A percentile compares a stretch with the other conserved stretches of the same genome.
phyloP scores from a whole-genome alignment of 1,140 invertebrate genomes.

The Drosophila subpulchrella region DNA sequence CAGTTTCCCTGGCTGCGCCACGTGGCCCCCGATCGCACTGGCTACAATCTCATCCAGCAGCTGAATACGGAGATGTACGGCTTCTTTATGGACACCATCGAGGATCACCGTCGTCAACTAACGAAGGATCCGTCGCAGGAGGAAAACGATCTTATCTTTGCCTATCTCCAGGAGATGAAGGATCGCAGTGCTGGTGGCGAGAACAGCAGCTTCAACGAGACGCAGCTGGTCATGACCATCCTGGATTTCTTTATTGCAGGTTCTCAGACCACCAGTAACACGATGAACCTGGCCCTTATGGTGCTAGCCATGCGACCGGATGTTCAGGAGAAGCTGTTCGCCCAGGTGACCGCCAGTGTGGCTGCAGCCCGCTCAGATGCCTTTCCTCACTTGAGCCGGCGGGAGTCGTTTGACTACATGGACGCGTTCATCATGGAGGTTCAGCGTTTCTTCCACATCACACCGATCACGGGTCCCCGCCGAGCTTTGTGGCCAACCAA shows the following conservation, averaged over 20 bases:
- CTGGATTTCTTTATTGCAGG: slow-evolving; percentile 91
- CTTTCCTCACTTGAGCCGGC: slow-evolving; percentile 73
- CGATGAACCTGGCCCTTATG: slow-evolving; percentile 90
- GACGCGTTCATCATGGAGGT: slow-evolving; percentile 89
- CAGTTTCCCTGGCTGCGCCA: slow-evolving; percentile 90
- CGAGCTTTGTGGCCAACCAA: slow-evolving; percentile 86
- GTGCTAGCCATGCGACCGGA: slow-evolving; percentile 88
- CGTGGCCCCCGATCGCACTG: slow-evolving; percentile 88
- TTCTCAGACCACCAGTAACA: slow-evolving; percentile 89
- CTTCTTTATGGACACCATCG: slow-evolving; percentile 87
- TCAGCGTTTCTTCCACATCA: slow-evolving; percentile 87
- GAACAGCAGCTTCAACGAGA: slow-evolving; percentile 87
- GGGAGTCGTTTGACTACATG: slow-evolving; percentile 87
- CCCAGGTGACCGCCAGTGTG: slow-evolving; percentile 86
- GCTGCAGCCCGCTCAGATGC: slow-evolving; percentile 11
- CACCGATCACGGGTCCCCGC: slow-evolving; percentile 89
- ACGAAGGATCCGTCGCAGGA: slow-evolving; percentile 75
- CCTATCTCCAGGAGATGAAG: slow-evolving; percentile 90
- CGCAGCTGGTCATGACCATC: slow-evolving; percentile 89
- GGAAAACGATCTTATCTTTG: slow-evolving; percentile 90
- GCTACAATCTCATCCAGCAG: slow-evolving; percentile 88
- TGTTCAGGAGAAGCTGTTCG: slow-evolving; percentile 88
- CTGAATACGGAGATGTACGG: slow-evolving; percentile 87
- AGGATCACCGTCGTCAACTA: slow-evolving; percentile 87
- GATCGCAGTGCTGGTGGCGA: slow-evolving; percentile 73